Evolutionary conservation across 2,113 vertebrate species (phyloP).

Genomic region (Promerops cafer): DNA sequence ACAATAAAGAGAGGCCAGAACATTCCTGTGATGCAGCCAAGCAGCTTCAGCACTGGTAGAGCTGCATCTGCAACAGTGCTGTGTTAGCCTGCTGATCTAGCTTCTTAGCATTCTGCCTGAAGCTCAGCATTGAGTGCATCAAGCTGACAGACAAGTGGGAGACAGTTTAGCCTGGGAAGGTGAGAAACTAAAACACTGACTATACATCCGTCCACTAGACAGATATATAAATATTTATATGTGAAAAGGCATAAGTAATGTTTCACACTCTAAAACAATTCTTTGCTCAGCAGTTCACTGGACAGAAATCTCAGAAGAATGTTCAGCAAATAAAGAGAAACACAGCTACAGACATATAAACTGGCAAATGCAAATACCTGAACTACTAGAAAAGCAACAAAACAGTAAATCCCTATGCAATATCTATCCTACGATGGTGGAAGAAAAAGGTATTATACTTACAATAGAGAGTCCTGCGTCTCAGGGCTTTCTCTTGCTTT

Average conservation of each 20-base stretch:
- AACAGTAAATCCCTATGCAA: background rate
- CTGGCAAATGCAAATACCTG: background rate
- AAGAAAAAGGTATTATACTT: constrained; percentile 40
- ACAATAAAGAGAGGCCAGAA: background rate
- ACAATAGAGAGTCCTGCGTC: background rate
- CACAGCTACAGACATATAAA: background rate
- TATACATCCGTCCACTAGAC: background rate
- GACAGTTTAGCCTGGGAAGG: background rate
- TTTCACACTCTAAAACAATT: background rate
- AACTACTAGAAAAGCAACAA: background rate
- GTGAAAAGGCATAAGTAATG: background rate
- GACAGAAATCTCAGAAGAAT: background rate
- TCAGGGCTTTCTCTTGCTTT: constrained; percentile 42
- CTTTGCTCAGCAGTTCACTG: background rate
- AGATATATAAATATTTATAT: background rate
- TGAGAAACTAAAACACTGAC: background rate
- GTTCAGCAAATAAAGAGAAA: background rate
- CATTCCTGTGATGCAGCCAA: background rate
- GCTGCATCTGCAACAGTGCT: background rate
- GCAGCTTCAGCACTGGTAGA: background rate
- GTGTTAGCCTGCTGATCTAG: background rate
- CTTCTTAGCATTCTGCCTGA: background rate
- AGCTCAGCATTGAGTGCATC: background rate
- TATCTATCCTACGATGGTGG: background rate
- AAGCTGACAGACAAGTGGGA: background rate